phyloP scores from a whole-genome alignment of 2,113 vertebrate genomes.

The Catagonus wagneri region DNA sequence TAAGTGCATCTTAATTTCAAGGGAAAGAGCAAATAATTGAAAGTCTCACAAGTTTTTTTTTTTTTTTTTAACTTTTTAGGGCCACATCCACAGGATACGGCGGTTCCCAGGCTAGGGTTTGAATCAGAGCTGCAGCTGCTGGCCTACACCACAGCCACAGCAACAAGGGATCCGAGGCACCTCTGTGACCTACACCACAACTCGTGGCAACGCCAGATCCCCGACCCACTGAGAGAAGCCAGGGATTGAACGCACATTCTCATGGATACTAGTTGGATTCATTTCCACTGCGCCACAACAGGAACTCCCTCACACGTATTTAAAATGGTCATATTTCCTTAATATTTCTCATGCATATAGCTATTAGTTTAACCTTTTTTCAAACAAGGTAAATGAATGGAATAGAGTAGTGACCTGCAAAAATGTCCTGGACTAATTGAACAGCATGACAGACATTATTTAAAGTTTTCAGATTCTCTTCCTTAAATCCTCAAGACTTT shows the following conservation, averaged over 20 bases:
- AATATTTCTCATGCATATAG: neutral
- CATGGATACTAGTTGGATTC: no score
- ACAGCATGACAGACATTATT: neutral
- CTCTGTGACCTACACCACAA: no score
- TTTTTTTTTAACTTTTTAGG: no score
- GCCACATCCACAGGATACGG: no score
- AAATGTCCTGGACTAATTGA: neutral
- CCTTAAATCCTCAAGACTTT: neutral
- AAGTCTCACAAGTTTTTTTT: neutral
- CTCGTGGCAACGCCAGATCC: no score
- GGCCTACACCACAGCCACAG: no score
- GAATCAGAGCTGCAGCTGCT: no score
- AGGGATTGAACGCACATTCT: no score
- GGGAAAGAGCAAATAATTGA: neutral
- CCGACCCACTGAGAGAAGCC: no score
- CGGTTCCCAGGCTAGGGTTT: no score
- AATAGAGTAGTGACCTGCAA: neutral
- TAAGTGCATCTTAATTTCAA: slow-evolving; percentile 44
- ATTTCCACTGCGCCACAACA: no score
- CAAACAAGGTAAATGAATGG: neutral
- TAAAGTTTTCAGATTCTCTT: slow-evolving; percentile 29
- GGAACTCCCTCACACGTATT: neutral
- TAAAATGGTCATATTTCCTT: slow-evolving; percentile 44
- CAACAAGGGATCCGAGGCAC: no score
- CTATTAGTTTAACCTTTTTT: slow-evolving; percentile 22